phyloP scores from a whole-genome alignment of 2,888 invertebrate species.

The Athalia rosae region DNA sequence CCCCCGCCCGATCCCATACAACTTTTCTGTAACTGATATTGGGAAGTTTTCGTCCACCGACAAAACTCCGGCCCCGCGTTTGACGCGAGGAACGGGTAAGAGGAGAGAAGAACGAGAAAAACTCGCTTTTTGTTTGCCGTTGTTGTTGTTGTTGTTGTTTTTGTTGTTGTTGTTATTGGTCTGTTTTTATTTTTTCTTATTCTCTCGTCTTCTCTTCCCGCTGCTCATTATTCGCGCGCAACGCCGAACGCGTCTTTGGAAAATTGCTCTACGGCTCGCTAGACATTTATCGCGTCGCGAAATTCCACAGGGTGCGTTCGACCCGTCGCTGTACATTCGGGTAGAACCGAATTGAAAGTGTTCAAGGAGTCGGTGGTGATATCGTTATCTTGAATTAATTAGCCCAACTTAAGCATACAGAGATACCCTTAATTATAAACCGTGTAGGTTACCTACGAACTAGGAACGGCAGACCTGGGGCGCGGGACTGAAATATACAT shows the following conservation, averaged over 20 bases:
- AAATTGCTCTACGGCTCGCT: too few species aligned
- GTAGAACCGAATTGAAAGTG: conserved; percentile 26
- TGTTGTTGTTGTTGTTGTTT: conserved; percentile 45
- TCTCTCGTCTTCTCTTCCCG: too few species aligned
- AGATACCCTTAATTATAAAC: conserved; percentile 42
- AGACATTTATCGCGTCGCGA: too few species aligned
- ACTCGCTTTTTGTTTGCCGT: conserved; percentile 48
- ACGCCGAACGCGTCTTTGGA: too few species aligned
- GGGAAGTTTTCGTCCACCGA: conserved; percentile 56
- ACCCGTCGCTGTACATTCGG: neutral
- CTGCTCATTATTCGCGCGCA: too few species aligned
- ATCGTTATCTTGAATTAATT: conserved; percentile 43
- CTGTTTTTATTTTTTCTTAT: too few species aligned
- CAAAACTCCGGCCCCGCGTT: conserved; percentile 5
- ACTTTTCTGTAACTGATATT: conserved; percentile 66
- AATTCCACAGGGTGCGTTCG: too few species aligned
- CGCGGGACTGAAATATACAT: conserved; percentile 50
- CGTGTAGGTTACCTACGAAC: conserved; percentile 1
- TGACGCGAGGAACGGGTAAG: conserved; percentile 30
- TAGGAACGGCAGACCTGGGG: conserved; percentile 31
- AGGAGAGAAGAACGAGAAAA: conserved; percentile 48
- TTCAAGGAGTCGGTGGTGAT: conserved; percentile 19
- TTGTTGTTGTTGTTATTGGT: conserved; percentile 29
- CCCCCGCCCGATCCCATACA: conserved; percentile 49
- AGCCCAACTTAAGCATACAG: conserved; percentile 40